A percentile compares a stretch with the other conserved stretches of the same genome.
Evolutionary conservation across 1,140 invertebrate species (phyloP).

Genomic region (Armadillidium nasatum): DNA sequence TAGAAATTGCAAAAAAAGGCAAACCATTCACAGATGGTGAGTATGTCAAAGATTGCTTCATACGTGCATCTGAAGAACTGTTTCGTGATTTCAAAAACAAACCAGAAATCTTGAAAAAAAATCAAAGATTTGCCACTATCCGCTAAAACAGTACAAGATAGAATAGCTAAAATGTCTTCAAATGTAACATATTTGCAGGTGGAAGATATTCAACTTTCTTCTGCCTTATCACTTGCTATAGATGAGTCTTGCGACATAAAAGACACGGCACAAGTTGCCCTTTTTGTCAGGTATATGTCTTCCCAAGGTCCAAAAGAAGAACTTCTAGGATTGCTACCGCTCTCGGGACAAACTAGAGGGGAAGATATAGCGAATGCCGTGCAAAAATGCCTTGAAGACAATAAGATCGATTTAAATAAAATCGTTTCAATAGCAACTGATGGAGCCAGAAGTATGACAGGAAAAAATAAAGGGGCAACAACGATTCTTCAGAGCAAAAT

Average conservation of each 20-base stretch:
- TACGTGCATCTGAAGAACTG: neutral
- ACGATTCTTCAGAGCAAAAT: too few relatives aligned
- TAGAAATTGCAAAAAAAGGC: neutral
- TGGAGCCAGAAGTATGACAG: neutral
- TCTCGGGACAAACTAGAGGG: neutral
- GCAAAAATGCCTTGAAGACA: neutral
- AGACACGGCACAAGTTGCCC: slow-evolving; percentile 6
- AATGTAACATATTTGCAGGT: neutral
- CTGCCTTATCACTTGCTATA: neutral
- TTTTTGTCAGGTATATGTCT: neutral
- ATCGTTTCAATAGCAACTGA: neutral
- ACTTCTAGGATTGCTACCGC: neutral
- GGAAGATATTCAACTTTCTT: neutral
- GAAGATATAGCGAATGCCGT: neutral
- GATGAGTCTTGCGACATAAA: neutral
- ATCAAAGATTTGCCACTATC: slow-evolving; percentile 1
- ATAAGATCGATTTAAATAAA: neutral
- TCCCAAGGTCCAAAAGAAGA: neutral
- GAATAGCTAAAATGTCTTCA: neutral
- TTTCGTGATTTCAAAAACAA: slow-evolving; percentile 10
- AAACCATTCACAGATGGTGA: slow-evolving; percentile 18
- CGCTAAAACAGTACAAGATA: neutral
- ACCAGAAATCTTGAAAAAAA: neutral
- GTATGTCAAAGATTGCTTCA: slow-evolving; percentile 17
- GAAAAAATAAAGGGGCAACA: neutral